Evolutionary conservation across 2,797 vertebrate genomes (phyloP).

Genomic region (Liparis tanakae): DNA sequence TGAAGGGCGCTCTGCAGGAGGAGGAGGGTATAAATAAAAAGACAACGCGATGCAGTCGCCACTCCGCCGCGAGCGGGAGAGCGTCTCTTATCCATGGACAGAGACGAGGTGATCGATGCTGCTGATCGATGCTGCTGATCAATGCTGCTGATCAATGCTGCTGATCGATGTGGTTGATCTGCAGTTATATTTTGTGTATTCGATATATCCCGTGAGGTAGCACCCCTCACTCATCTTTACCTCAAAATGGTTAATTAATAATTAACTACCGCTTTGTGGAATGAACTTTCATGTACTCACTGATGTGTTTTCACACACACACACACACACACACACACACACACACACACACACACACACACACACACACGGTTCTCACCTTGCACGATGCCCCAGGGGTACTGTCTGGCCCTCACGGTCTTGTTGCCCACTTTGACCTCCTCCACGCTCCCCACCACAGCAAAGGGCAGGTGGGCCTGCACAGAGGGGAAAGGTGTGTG

Average conservation of each 20-base stretch:
- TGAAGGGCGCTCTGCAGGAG: slow-evolving; percentile 21
- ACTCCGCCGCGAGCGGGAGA: slow-evolving; percentile 34
- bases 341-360: slow-evolving; percentile 2
- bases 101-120: slow-evolving; percentile 1
- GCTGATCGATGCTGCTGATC: not conserved
- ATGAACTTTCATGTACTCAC: not conserved
- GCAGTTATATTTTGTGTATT: not conserved
- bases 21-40: slow-evolving; percentile 53
- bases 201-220: not conserved
- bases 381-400: slow-evolving; percentile 99
- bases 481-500: slow-evolving; percentile 22
- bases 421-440: slow-evolving; percentile 99
- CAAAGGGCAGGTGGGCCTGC: slow-evolving; percentile 97
- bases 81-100: slow-evolving; percentile 17
- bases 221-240: not conserved
- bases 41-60: slow-evolving; percentile 30
- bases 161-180: not conserved
- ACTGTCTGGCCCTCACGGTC: slow-evolving; percentile 95
- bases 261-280: not conserved
- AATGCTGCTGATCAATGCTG: too few species aligned
- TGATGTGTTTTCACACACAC: slow-evolving; percentile 9
- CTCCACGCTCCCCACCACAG: slow-evolving; percentile 97
- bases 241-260: slow-evolving; percentile 3
- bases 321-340: slow-evolving; percentile 6
- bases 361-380: slow-evolving; percentile 82